Conservation (phyloP, 2,888 invertebrate genomes). For the Cyrtodaria siliqua region DNA sequence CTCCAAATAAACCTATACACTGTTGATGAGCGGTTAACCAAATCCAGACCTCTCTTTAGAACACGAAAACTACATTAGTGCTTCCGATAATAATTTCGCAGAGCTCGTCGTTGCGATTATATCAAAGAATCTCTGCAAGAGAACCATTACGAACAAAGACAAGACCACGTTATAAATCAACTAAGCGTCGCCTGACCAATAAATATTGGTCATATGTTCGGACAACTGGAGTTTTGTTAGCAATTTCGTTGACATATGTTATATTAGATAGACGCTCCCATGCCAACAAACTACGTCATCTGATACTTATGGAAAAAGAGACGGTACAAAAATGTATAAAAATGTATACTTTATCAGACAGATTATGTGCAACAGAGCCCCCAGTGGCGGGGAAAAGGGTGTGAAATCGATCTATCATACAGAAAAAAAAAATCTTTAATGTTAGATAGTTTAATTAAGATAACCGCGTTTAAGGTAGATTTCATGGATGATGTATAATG, state of each 20-base stretch:
- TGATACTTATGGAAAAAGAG: conserved; percentile 48
- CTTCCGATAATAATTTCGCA: conserved; percentile 68
- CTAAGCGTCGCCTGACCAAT: conserved; percentile 62
- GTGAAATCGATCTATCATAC: conserved; percentile 38
- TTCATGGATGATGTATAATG: too few species aligned
- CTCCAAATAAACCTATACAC: too few species aligned
- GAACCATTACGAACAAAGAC: conserved; percentile 26
- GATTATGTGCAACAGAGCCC: conserved; percentile 67
- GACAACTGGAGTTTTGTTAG: conserved; percentile 74
- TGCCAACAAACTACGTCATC: conserved; percentile 70
- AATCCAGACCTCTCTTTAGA: conserved; percentile 69
- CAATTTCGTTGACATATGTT: conserved; percentile 75
- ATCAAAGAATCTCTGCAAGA: conserved; percentile 59
- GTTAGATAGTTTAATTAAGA: too few species aligned
- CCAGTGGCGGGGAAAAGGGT: conserved; percentile 31
- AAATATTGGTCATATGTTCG: conserved; percentile 70
- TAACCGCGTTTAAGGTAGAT: too few species aligned
- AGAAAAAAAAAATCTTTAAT: conserved; percentile 45
- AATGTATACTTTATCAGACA: conserved; percentile 40
- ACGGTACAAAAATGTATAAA: too few species aligned
- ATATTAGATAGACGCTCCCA: conserved; percentile 71
- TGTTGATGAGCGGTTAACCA: too few species aligned
- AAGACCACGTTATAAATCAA: conserved; percentile 21
- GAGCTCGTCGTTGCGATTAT: conserved; percentile 71
- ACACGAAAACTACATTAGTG: conserved; percentile 67